Evolutionary conservation across 2,888 invertebrate genomes (phyloP).

Genomic region (Drosophila kambysellisi): DNA sequence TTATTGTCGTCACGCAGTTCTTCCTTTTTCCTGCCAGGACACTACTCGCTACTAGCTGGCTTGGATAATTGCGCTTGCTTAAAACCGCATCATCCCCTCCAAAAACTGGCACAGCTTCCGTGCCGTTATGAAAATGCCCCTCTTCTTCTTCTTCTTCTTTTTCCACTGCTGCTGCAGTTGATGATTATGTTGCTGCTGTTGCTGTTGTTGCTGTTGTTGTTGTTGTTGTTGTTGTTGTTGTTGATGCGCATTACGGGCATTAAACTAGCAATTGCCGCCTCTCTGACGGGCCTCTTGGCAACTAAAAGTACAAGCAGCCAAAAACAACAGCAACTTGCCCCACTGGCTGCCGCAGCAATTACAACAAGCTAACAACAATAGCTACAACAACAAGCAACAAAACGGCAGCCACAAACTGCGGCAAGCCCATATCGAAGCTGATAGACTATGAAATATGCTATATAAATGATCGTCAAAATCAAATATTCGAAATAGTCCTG

Average conservation of each 20-base stretch:
- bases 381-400: neutral
- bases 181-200: slow-evolving; percentile 28
- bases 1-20: slow-evolving; percentile 42
- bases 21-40: slow-evolving; percentile 40
- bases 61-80: slow-evolving; percentile 39
- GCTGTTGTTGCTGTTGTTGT: slow-evolving; percentile 35
- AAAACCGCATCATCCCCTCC: slow-evolving; percentile 39
- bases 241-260: slow-evolving; percentile 51
- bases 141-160: slow-evolving; percentile 9
- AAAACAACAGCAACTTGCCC: slow-evolving; percentile 30
- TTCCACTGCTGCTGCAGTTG: slow-evolving; percentile 18
- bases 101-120: slow-evolving; percentile 30
- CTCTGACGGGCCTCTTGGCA: slow-evolving; percentile 40
- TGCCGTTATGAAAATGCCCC: slow-evolving; percentile 22
- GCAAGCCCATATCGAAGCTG: neutral
- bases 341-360: slow-evolving; percentile 40
- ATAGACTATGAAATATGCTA: slow-evolving; percentile 2
- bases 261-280: slow-evolving; percentile 55
- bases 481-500: too few relatives aligned
- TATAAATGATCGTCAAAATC: neutral
- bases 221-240: slow-evolving; percentile 17
- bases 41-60: slow-evolving; percentile 19
- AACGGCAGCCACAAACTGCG: slow-evolving; percentile 8
- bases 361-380: slow-evolving; percentile 35
- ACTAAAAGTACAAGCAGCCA: slow-evolving; percentile 32